Evolutionary conservation across 2,888 invertebrate genomes (phyloP).

Genomic region (Toxonevra muliebris): DNA sequence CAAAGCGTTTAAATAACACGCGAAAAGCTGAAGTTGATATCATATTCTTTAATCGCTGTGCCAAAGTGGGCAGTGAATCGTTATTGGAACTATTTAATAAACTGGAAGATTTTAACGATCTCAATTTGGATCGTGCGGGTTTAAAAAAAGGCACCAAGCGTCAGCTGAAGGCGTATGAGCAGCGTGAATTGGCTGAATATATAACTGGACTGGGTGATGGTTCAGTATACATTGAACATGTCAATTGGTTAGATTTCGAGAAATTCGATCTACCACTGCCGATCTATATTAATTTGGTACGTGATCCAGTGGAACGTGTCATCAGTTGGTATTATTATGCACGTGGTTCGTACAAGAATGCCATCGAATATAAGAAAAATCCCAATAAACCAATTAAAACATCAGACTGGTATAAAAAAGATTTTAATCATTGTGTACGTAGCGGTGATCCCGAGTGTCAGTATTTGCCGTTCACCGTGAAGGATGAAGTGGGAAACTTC

Average conservation of each 20-base stretch:
- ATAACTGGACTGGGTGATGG: conserved; percentile 71
- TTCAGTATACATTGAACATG: conserved; percentile 85
- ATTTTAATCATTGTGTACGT: conserved; percentile 83
- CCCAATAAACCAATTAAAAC: conserved; percentile 70
- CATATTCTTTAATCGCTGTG: conserved; percentile 88
- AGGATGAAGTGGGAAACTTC: conserved; percentile 83
- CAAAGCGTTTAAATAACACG: conserved; percentile 76
- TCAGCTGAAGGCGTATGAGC: conserved; percentile 71
- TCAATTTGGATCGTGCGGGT: conserved; percentile 68
- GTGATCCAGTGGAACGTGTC: conserved; percentile 86
- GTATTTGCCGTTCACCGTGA: conserved; percentile 74
- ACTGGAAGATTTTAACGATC: conserved; percentile 64
- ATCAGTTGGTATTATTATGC: conserved; percentile 91
- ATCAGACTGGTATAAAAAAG: conserved; percentile 61
- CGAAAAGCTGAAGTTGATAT: conserved; percentile 76
- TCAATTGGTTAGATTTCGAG: conserved; percentile 87
- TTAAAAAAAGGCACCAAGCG: conserved; percentile 35
- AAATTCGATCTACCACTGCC: conserved; percentile 79
- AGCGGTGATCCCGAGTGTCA: conserved; percentile 80
- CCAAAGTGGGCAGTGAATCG: conserved; percentile 92
- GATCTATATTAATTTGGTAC: conserved; percentile 85
- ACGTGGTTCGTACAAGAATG: conserved; percentile 86
- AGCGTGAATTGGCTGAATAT: conserved; percentile 72
- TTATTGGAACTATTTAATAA: conserved; percentile 73
- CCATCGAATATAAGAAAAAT: conserved; percentile 74